phyloP scores from a whole-genome alignment of 2,797 vertebrate species.

The Cyclopterus lumpus region DNA sequence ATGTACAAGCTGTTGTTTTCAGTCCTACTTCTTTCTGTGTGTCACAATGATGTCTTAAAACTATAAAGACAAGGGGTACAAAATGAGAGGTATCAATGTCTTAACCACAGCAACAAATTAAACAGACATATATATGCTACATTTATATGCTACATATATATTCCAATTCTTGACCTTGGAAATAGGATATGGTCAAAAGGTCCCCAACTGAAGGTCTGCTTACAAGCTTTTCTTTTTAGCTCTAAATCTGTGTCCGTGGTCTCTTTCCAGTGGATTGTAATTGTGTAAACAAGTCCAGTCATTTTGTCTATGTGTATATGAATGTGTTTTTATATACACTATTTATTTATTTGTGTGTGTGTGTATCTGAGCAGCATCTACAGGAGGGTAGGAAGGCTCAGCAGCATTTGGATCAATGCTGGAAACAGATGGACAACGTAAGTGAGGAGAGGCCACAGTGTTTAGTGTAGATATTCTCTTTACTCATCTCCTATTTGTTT shows the following conservation, averaged over 20 bases:
- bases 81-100: not conserved
- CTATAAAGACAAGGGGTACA: no score
- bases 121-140: not conserved
- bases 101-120: not conserved
- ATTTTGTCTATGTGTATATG: slow-evolving; percentile 19
- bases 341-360: no score
- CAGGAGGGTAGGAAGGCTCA: slow-evolving; percentile 98
- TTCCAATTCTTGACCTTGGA: not conserved
- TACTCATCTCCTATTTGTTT: slow-evolving; percentile 34
- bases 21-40: not conserved
- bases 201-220: not conserved
- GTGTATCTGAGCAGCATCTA: slow-evolving; percentile 88
- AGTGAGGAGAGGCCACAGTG: slow-evolving; percentile 74
- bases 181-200: not conserved
- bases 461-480: slow-evolving; percentile 57
- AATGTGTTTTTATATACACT: slow-evolving; percentile 26
- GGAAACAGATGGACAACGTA: slow-evolving; percentile 99
- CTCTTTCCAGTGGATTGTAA: slow-evolving; percentile 7
- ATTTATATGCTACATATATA: no score
- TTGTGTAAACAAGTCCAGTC: slow-evolving; percentile 10
- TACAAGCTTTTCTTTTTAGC: no score
- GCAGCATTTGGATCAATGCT: slow-evolving; percentile 96
- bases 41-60: not conserved
- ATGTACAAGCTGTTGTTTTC: not conserved
- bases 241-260: no score